A percentile compares a stretch with the other conserved stretches of the same genome.
Evolutionary conservation across 2,113 vertebrate species (phyloP).

Genomic region (Okapia johnstoni): DNA sequence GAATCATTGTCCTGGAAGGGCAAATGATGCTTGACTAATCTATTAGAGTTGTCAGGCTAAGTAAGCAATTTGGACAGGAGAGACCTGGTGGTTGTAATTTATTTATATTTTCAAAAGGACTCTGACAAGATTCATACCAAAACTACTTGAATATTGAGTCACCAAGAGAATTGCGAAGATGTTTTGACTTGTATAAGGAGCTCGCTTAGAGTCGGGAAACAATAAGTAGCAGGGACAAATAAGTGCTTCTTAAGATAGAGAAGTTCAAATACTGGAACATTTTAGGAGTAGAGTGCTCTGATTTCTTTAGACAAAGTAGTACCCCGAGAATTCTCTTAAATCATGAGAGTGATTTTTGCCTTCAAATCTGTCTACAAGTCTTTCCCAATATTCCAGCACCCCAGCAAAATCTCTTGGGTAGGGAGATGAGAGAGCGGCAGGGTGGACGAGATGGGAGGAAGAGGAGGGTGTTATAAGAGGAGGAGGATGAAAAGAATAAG

Average conservation of each 20-base stretch:
- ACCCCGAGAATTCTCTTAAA: neutral
- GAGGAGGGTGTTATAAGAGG: neutral
- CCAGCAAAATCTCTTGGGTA: neutral
- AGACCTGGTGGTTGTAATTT: neutral
- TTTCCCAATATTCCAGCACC: neutral
- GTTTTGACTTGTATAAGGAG: neutral
- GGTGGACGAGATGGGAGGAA: rapidly evolving
- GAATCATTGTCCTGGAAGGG: neutral
- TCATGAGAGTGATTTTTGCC: neutral
- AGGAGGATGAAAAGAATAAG: neutral
- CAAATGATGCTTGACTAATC: neutral
- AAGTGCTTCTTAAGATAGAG: neutral
- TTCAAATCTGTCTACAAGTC: neutral
- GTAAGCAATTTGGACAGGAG: neutral
- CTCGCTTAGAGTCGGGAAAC: neutral
- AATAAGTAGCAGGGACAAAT: neutral
- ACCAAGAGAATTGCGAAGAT: neutral
- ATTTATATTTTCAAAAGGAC: constrained; percentile 14
- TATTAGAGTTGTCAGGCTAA: neutral
- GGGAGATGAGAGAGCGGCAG: neutral
- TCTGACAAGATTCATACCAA: neutral
- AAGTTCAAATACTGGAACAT: neutral
- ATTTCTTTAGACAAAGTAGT: neutral
- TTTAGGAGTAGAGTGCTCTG: neutral
- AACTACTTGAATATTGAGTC: neutral